Conservation (phyloP, 2,113 vertebrate species). For the Ochotona curzoniae region DNA sequence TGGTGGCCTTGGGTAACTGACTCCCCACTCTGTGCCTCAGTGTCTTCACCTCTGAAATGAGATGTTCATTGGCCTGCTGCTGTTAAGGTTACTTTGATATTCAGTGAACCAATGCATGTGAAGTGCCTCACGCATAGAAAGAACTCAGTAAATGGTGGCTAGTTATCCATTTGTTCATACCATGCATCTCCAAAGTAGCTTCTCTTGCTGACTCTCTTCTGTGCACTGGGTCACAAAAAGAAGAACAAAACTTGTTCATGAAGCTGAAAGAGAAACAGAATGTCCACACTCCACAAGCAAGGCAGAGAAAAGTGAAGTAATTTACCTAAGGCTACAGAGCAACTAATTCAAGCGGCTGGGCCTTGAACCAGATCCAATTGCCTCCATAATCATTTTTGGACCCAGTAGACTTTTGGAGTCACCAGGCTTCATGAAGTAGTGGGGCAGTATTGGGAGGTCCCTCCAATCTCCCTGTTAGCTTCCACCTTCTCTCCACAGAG, state of each 20-base stretch:
- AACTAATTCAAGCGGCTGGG: background rate
- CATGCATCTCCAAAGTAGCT: background rate
- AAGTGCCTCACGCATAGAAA: background rate
- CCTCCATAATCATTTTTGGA: background rate
- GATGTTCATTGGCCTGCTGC: background rate
- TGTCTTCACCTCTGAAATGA: background rate
- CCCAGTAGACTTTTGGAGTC: background rate
- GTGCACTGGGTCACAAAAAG: background rate
- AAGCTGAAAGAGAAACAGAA: background rate
- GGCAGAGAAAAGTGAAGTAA: background rate
- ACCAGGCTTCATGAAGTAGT: background rate
- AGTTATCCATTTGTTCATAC: background rate
- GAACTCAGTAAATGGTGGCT: background rate
- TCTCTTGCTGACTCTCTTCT: background rate
- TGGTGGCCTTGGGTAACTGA: background rate
- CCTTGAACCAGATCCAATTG: background rate
- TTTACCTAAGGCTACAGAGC: background rate
- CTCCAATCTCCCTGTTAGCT: background rate
- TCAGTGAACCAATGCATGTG: background rate
- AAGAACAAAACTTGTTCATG: background rate
- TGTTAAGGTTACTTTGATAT: background rate
- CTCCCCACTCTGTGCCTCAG: background rate
- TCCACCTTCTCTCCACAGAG: background rate
- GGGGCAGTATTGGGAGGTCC: background rate
- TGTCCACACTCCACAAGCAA: background rate